phyloP scores from a whole-genome alignment of 2,113 vertebrate species.

The Tautogolabrus adspersus region DNA sequence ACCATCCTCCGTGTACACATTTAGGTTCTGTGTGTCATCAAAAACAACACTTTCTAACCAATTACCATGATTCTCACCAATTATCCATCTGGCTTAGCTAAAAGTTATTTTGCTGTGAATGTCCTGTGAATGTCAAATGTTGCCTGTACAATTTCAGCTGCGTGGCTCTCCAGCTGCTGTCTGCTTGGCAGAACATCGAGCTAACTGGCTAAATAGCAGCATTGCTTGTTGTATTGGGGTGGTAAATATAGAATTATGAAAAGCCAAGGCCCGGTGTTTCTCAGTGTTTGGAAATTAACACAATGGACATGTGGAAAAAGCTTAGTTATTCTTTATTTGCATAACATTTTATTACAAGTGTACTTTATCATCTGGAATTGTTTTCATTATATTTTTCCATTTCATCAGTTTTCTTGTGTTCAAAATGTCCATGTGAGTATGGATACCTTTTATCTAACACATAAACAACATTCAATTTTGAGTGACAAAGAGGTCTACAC shows the following conservation, averaged over 20 bases:
- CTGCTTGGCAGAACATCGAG: conserved; percentile 64
- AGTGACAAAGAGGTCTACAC: conserved; percentile 17
- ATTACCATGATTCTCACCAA: conserved; percentile 50
- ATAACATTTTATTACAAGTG: neutral
- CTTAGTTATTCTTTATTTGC: neutral
- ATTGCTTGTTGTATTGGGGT: conserved; percentile 53
- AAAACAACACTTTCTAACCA: conserved; percentile 30
- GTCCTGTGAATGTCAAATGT: conserved; percentile 65
- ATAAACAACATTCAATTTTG: neutral
- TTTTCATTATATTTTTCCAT: neutral
- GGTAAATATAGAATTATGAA: conserved; percentile 54
- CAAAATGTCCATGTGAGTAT: neutral
- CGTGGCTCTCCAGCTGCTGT: conserved; percentile 64
- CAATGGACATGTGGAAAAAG: neutral
- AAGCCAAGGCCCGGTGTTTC: conserved; percentile 48
- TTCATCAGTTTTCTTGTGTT: neutral
- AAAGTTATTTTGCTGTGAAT: conserved; percentile 54
- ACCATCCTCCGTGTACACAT: conserved; percentile 30
- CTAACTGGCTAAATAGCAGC: conserved; percentile 53
- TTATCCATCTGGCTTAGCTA: conserved; percentile 63
- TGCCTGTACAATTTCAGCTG: conserved; percentile 55
- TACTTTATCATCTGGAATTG: neutral
- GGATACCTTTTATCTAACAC: neutral
- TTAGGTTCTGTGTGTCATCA: conserved; percentile 22
- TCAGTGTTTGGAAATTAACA: conserved; percentile 40